Evolutionary conservation across 1,140 invertebrate genomes (phyloP).

Genomic region (Aphelinus atriplicis): DNA sequence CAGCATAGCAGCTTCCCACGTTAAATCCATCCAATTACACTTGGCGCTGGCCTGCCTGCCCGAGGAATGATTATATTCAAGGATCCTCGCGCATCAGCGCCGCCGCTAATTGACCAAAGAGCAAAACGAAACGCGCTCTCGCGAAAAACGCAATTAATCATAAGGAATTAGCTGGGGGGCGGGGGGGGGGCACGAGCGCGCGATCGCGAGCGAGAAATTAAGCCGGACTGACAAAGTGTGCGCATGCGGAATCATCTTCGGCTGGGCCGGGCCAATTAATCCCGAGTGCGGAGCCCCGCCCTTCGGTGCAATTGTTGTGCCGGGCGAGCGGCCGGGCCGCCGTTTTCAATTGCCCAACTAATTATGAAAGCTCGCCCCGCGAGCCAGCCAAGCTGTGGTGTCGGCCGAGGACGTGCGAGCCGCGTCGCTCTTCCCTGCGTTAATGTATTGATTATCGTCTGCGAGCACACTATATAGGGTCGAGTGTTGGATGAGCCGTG

Average conservation of each 20-base stretch:
- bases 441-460: too few relatives aligned
- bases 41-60: background rate
- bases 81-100: background rate
- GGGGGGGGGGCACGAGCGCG: background rate
- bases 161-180: too few relatives aligned
- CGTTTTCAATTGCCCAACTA: conserved; percentile 11
- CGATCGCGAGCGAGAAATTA: background rate
- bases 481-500: too few relatives aligned
- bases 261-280: background rate
- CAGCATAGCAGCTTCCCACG: too few relatives aligned
- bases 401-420: too few relatives aligned
- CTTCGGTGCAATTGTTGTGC: background rate
- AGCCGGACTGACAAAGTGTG: background rate
- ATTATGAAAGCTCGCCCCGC: background rate
- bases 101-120: background rate
- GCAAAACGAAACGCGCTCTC: background rate
- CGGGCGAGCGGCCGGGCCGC: too few relatives aligned
- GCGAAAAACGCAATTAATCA: background rate
- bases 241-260: conserved; percentile 1
- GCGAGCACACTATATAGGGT: too few relatives aligned
- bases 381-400: background rate
- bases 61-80: background rate
- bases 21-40: background rate
- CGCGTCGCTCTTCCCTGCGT: too few relatives aligned
- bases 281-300: background rate